phyloP scores from a whole-genome alignment of 23 tunicate species.

The Halocynthia roretzi region DNA sequence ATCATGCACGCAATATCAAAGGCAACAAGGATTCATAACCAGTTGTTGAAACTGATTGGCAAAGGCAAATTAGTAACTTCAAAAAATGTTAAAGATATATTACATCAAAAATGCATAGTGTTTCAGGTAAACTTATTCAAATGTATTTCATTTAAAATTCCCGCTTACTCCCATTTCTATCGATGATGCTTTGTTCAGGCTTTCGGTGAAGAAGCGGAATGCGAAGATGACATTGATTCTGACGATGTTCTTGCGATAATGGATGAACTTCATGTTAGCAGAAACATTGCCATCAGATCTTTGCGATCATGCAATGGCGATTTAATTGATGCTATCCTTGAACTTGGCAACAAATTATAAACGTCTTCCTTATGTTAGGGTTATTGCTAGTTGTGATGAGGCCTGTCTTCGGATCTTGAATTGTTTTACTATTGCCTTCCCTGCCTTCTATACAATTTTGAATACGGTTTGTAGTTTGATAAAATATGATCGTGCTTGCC shows the following conservation, averaged over 20 bases:
- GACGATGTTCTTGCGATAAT: slow-evolving; percentile 49
- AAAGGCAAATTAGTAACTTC: slow-evolving; percentile 40
- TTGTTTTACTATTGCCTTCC: no score
- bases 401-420: no score
- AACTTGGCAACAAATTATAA: slow-evolving; percentile 39
- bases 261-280: slow-evolving; percentile 42
- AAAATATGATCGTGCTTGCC: no score
- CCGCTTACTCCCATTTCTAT: no score
- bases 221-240: slow-evolving; percentile 43
- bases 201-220: slow-evolving; percentile 64
- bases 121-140: slow-evolving; percentile 20
- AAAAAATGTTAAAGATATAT: slow-evolving; percentile 28
- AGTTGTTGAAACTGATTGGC: slow-evolving; percentile 38
- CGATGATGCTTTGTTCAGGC: slow-evolving; percentile 25
- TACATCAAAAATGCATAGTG: slow-evolving; percentile 10
- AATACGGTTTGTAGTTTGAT: no score
- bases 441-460: no score
- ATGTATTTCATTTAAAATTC: neutral
- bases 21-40: slow-evolving; percentile 19
- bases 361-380: no score
- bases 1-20: slow-evolving; percentile 16
- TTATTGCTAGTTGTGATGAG: no score
- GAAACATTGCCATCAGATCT: slow-evolving; percentile 62
- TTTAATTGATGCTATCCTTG: slow-evolving; percentile 73
- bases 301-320: slow-evolving; percentile 49